These are phyloP conservation scores for Petaurus breviceps DNA, from an alignment of 2,113 vertebrate genomes.

Conservation along the genomic window DNA sequence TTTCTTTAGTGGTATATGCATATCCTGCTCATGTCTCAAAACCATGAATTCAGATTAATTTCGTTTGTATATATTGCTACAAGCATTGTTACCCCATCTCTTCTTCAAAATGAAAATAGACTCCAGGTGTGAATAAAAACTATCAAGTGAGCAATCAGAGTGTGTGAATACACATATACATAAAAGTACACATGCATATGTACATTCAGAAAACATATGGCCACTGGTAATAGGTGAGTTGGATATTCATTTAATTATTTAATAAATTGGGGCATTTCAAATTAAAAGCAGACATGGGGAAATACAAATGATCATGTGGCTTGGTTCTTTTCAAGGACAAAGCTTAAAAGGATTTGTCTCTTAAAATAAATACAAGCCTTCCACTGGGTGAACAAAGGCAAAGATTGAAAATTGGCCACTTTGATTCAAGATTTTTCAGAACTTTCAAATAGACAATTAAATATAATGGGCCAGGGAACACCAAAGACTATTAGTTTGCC, in stretches of 20 bases:
- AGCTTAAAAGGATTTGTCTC: conserved; percentile 38
- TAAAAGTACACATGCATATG: conserved; percentile 1
- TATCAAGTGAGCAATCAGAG: neutral
- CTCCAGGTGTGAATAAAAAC: conserved; percentile 5
- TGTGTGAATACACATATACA: neutral
- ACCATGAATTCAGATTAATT: conserved; percentile 5
- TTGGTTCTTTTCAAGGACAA: conserved; percentile 52
- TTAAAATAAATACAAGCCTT: conserved; percentile 45
- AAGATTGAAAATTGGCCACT: neutral
- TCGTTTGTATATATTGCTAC: neutral
- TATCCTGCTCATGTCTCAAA: neutral
- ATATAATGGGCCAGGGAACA: neutral
- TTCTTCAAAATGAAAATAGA: conserved; percentile 35
- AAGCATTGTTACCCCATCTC: neutral
- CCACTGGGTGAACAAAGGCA: conserved; percentile 47
- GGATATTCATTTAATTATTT: conserved; percentile 56
- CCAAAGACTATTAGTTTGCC: neutral
- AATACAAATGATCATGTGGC: conserved; percentile 59
- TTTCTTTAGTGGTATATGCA: neutral
- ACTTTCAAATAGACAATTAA: neutral
- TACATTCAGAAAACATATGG: conserved; percentile 27
- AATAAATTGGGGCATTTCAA: conserved; percentile 45
- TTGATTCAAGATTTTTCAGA: neutral
- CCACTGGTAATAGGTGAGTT: conserved; percentile 26
- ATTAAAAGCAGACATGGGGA: conserved; percentile 54